Evolutionary conservation across 1,140 invertebrate species (phyloP), one percentile per base, ranked within the genome.

Genomic region (Leptonema lineaticorne): DNA sequence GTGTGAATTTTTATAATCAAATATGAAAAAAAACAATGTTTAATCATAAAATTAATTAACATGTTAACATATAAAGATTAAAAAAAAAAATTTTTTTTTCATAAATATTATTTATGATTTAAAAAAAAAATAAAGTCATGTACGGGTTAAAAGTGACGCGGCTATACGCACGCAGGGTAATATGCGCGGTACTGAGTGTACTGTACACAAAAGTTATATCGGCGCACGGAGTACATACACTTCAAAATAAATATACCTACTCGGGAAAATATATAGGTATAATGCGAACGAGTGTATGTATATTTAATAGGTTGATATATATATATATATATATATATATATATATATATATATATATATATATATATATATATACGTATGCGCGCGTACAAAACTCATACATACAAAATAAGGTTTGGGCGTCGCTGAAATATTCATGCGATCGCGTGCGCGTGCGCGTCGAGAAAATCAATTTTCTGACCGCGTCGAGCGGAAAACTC

Each of bases 371-470:
- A 50, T 64, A 64, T 24, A 50, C 29, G 60, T 67, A 65, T 30
- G n/a, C 33, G 22, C 24, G 27, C 37, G 24, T 56, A 57, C 9
- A 58, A 16, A 26, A 16, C 41, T 64, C 62, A 64, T 64, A 50
- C 41, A 62, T 62, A 62, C 37, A 37, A 45, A 62, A 62, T 45
- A 62, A 30, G 62, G 62, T 64, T n/a, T 64, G 62, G 62, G 26
- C 41, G 41, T 26, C 50, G 50, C 46, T 64, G 62, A 64, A 64
- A 64, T 64, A 64, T 64, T 64, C 62, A 64, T 64, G 62, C 22
- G 18, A 3, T 9, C 27, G 6, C 14, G 22, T 50, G 45, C 62
- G 62, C 62, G 2, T 28, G 62, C 62, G 62, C 62, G 26, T 5
- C 27, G 45, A 53, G 62, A 64, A 64, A 64, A 64, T 64, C 62